These are phyloP conservation scores for Calonectris borealis DNA, from an alignment of 2,113 vertebrate species.

Conservation along the genomic window DNA sequence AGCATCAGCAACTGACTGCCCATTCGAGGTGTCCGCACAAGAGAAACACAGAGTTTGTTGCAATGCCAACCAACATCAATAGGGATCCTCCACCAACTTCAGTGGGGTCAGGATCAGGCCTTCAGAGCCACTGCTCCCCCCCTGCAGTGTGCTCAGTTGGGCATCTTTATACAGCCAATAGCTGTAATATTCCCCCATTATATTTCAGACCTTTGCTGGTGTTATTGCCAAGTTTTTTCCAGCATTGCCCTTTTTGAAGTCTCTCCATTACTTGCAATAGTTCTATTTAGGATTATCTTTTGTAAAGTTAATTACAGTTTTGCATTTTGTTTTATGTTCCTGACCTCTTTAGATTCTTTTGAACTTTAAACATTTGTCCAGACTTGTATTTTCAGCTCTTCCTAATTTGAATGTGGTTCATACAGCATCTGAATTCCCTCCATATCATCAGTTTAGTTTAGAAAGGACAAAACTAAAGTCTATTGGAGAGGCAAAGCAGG, in stretches of 20 bases:
- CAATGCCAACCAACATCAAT: not conserved
- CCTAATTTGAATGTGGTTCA: not conserved
- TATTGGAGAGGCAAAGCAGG: not conserved
- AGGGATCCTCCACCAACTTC: not conserved
- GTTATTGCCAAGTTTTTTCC: not conserved
- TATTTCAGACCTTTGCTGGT: not conserved
- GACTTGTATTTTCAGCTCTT: not conserved
- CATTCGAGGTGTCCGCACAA: not conserved
- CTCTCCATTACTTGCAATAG: not conserved
- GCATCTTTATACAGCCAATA: not conserved
- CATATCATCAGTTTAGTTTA: not conserved
- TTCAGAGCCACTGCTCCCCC: not conserved
- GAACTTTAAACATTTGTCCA: slow-evolving; percentile 3
- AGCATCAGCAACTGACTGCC: not conserved
- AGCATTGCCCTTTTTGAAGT: not conserved
- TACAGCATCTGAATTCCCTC: not conserved
- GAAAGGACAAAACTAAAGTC: not conserved
- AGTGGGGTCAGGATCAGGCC: not conserved
- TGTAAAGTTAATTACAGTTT: slow-evolving; percentile 10
- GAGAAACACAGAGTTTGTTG: not conserved
- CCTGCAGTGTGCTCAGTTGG: not conserved
- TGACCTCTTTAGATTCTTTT: not conserved
- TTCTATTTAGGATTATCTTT: not conserved
- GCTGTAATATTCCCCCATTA: not conserved
- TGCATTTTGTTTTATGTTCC: not conserved